Percentiles rank a stretch among this genome's conserved stretches.
These are phyloP conservation scores for Vidua chalybeata DNA, from an alignment of 2,113 vertebrate species.

Conservation along the genomic window DNA sequence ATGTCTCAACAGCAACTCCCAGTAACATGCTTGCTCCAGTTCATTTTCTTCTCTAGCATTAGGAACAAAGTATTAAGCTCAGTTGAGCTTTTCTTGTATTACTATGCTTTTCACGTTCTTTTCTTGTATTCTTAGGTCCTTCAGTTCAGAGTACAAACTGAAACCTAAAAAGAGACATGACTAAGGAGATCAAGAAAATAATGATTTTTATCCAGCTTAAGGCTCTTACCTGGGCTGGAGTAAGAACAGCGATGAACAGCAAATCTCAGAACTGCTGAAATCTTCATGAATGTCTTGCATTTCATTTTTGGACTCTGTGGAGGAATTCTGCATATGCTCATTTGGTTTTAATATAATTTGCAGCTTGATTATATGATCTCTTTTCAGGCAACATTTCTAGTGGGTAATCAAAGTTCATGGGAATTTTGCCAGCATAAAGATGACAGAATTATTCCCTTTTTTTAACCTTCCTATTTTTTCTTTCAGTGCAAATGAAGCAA, in stretches of 20 bases:
- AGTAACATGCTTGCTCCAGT: background rate
- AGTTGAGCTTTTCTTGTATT: background rate
- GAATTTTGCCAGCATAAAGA: conserved; percentile 28
- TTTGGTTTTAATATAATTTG: conserved; percentile 27
- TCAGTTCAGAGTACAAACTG: background rate
- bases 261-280: background rate
- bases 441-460: background rate
- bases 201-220: background rate
- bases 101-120: background rate
- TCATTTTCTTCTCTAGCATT: background rate
- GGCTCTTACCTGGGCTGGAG: background rate
- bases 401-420: background rate
- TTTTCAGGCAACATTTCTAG: conserved; percentile 19
- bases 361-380: conserved; percentile 24
- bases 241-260: background rate
- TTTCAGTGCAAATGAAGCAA: background rate
- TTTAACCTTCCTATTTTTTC: background rate
- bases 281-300: background rate
- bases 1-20: background rate
- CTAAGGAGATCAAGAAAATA: background rate
- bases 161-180: background rate
- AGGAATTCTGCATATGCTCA: background rate
- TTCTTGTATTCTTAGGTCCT: background rate
- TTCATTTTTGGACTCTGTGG: background rate
- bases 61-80: background rate